phyloP scores from a whole-genome alignment of 2,113 vertebrate genomes.

The Misgurnus anguillicaudatus region DNA sequence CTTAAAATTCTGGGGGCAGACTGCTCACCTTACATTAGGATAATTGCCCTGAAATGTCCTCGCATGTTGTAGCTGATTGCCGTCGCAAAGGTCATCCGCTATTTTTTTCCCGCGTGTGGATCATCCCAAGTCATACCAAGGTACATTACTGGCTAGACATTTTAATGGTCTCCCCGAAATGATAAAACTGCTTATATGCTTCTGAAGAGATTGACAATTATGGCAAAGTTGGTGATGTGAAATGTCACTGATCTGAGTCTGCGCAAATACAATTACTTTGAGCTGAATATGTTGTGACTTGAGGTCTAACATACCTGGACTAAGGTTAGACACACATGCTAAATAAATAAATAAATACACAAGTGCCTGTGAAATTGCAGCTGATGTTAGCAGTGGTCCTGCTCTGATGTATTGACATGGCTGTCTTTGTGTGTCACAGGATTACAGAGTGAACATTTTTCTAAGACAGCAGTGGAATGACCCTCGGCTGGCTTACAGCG shows the following conservation, averaged over 20 bases:
- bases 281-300: slow-evolving; percentile 17
- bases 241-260: slow-evolving; percentile 53
- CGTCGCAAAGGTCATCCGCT: slow-evolving; percentile 67
- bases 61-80: slow-evolving; percentile 60
- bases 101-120: slow-evolving; percentile 41
- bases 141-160: slow-evolving; percentile 50
- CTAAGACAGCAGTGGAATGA: slow-evolving; percentile 98
- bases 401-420: slow-evolving; percentile 27
- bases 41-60: slow-evolving; percentile 45
- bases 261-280: slow-evolving; percentile 17
- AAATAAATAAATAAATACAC: not conserved
- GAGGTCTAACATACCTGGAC: not conserved
- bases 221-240: slow-evolving; percentile 46
- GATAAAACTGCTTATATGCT: slow-evolving; percentile 46
- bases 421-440: slow-evolving; percentile 70
- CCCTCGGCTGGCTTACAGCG: slow-evolving; percentile 93
- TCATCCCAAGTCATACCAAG: slow-evolving; percentile 18
- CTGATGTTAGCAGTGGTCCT: not conserved
- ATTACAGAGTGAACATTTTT: slow-evolving; percentile 98
- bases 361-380: not conserved
- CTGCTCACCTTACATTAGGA: slow-evolving; percentile 44
- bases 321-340: not conserved
- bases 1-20: slow-evolving; percentile 28
- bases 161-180: slow-evolving; percentile 60
- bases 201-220: slow-evolving; percentile 66